Conservation (phyloP, 2,113 vertebrate species). For the Forbesichthys agassizii region DNA sequence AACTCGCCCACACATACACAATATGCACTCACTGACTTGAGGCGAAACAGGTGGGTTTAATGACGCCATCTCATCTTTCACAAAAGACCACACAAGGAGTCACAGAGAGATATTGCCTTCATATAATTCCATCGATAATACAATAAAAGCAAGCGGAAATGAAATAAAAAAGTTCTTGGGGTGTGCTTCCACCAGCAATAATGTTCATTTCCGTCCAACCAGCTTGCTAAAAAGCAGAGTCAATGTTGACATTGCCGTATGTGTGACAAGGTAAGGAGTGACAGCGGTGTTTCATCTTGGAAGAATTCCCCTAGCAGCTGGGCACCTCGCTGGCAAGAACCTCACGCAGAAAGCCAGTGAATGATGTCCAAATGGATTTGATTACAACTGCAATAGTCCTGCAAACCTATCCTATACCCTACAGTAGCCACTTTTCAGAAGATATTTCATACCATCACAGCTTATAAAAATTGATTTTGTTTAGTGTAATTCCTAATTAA, state of each 20-base stretch:
- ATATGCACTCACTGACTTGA: slow-evolving; percentile 25
- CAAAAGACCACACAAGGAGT: slow-evolving; percentile 47
- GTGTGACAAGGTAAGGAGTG: slow-evolving; percentile 32
- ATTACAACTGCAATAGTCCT: neutral
- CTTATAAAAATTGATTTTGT: too few species aligned
- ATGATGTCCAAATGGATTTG: neutral
- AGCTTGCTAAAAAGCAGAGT: slow-evolving; percentile 32
- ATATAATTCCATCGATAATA: slow-evolving; percentile 63
- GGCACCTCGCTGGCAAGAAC: neutral
- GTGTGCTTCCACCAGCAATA: slow-evolving; percentile 1
- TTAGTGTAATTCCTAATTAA: too few species aligned
- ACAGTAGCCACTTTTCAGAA: too few species aligned
- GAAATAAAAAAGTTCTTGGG: slow-evolving; percentile 35
- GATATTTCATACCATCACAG: too few species aligned
- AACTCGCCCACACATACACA: neutral
- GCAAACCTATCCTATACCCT: too few species aligned
- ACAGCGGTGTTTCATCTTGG: slow-evolving; percentile 21
- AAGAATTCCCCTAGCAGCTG: slow-evolving; percentile 3
- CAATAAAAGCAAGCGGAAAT: slow-evolving; percentile 60
- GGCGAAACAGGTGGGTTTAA: slow-evolving; percentile 71
- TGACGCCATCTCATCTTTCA: slow-evolving; percentile 65
- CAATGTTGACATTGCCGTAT: slow-evolving; percentile 38
- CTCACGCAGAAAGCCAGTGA: neutral
- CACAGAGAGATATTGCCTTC: slow-evolving; percentile 53
- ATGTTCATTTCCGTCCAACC: slow-evolving; percentile 50